Evolutionary conservation across 2,888 invertebrate genomes (phyloP).

Genomic region (Heliconius cydno): DNA sequence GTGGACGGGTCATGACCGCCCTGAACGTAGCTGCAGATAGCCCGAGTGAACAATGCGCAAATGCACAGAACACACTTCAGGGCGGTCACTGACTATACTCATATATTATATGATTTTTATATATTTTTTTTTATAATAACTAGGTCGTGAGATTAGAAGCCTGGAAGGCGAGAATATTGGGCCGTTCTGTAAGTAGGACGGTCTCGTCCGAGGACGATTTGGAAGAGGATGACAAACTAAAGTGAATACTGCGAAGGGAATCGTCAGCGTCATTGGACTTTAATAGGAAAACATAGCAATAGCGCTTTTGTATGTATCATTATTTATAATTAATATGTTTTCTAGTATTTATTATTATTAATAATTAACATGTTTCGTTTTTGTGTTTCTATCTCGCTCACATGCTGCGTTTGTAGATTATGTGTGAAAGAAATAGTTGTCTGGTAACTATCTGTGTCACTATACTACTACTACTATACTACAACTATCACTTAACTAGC

Average conservation of each 20-base stretch:
- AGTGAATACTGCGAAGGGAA: conserved; percentile 68
- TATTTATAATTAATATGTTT: neutral
- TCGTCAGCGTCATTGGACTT: conserved; percentile 70
- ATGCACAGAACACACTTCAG: too few species aligned
- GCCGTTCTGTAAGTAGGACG: conserved; percentile 67
- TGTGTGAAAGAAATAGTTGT: neutral
- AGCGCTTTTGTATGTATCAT: neutral
- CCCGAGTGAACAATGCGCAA: too few species aligned
- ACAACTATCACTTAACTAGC: neutral
- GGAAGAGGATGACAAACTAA: conserved; percentile 73
- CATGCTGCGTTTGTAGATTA: neutral
- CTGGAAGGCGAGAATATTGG: conserved; percentile 85
- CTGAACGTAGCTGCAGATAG: too few species aligned
- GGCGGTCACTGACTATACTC: neutral
- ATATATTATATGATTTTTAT: neutral
- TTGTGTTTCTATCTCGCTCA: neutral
- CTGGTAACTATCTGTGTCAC: too few species aligned
- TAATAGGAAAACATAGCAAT: conserved; percentile 45
- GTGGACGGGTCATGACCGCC: neutral
- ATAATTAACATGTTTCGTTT: neutral
- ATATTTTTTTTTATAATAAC: neutral
- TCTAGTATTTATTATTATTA: neutral
- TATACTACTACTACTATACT: too few species aligned
- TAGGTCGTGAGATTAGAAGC: conserved; percentile 90
- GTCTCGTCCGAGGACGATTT: conserved; percentile 73